phyloP scores from a whole-genome alignment of 1,140 invertebrate species.

The Solen grandis region DNA sequence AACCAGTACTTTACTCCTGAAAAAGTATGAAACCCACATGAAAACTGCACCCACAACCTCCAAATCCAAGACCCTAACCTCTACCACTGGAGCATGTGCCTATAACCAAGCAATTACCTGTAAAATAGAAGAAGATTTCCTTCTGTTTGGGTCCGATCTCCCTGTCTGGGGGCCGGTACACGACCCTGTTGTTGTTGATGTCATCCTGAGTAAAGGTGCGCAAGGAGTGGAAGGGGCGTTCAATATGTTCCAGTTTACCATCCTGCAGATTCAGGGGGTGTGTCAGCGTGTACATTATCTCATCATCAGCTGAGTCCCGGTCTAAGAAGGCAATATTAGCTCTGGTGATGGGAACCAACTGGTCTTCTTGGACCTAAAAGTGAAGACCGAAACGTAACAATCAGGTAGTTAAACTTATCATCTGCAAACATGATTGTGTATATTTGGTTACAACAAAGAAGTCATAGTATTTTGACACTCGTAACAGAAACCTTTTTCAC shows the following conservation, averaged over 20 bases:
- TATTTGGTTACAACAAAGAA: too few relatives aligned
- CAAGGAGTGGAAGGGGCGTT: constrained; percentile 63
- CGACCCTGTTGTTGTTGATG: constrained; percentile 69
- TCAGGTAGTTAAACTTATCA: not conserved
- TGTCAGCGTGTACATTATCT: constrained; percentile 67
- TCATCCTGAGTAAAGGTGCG: constrained; percentile 73
- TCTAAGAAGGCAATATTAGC: constrained; percentile 60
- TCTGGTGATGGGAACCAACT: constrained; percentile 67
- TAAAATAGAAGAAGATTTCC: constrained; percentile 68
- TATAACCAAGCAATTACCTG: constrained; percentile 60
- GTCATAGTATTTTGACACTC: too few relatives aligned
- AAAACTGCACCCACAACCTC: too few relatives aligned
- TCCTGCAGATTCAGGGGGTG: constrained; percentile 60
- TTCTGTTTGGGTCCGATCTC: constrained; percentile 63
- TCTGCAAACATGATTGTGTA: too few relatives aligned
- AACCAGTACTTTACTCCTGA: too few relatives aligned
- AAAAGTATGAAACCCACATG: too few relatives aligned
- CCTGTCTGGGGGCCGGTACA: constrained; percentile 69
- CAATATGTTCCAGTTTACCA: constrained; percentile 69
- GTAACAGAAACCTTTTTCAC: too few relatives aligned
- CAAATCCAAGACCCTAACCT: too few relatives aligned
- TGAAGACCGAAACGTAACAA: too few relatives aligned
- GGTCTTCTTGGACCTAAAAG: constrained; percentile 71
- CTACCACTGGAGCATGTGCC: too few relatives aligned
- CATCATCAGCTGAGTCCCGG: constrained; percentile 41